Percentiles rank a stretch among this genome's conserved stretches.
Conservation (phyloP, 2,113 vertebrate genomes). For the Apteryx mantelli region DNA sequence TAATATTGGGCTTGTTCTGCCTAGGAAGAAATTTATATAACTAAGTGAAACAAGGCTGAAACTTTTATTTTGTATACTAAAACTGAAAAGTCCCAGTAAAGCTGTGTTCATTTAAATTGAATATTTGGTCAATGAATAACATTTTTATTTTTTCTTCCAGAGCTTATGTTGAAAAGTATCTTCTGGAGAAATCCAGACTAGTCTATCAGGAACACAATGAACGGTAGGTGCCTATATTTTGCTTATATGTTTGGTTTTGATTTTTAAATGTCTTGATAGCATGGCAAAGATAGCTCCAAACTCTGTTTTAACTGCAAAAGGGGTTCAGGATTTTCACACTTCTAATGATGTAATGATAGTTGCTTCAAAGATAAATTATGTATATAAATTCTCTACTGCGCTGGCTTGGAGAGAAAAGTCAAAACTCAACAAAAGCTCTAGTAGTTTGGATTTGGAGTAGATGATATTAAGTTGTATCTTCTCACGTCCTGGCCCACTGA, state of each 20-base stretch:
- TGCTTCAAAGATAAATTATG: not conserved
- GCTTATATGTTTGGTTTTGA: not conserved
- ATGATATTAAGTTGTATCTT: not conserved
- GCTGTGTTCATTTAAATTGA: not conserved
- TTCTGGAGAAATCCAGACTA: conserved; percentile 96
- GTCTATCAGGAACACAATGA: conserved; percentile 99
- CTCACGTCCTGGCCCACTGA: not conserved
- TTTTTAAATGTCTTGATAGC: accelerated
- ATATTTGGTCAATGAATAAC: not conserved
- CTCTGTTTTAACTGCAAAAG: accelerated
- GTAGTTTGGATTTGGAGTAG: not conserved
- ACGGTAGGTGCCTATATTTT: conserved; percentile 75
- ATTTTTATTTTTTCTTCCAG: conserved; percentile 76
- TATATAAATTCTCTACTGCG: not conserved
- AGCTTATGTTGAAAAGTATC: conserved; percentile 98
- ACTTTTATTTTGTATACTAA: not conserved
- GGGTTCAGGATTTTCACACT: not conserved
- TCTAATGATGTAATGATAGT: not conserved
- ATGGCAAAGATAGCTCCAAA: not conserved
- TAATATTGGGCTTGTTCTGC: conserved; percentile 57
- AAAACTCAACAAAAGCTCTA: not conserved
- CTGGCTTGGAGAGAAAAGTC: not conserved
- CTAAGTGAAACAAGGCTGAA: conserved; percentile 54
- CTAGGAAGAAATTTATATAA: conserved; percentile 63
- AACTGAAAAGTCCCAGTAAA: not conserved